A percentile compares a stretch with the other conserved stretches of the same genome.
These are phyloP conservation scores for Anhinga rufa DNA, from an alignment of 2,113 vertebrate species.

Conservation along the genomic window DNA sequence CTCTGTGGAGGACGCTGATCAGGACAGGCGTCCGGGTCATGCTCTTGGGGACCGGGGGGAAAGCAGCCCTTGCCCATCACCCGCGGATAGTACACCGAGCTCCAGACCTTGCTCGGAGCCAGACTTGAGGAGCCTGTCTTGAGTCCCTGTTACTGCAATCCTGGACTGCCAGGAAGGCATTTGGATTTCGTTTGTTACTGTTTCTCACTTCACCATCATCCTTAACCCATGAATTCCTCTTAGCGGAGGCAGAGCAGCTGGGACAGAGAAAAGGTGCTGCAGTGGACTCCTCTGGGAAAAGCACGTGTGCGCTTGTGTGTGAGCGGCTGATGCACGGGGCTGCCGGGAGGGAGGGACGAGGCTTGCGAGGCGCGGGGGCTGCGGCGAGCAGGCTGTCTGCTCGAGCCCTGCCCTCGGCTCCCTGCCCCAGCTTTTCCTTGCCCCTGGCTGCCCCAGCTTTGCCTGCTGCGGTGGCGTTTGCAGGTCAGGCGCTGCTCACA, in stretches of 20 bases:
- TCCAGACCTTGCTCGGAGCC: background rate
- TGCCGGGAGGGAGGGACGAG: background rate
- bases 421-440: background rate
- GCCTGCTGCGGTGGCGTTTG: background rate
- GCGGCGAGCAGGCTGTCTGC: background rate
- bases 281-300: background rate
- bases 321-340: background rate
- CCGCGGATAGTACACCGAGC: background rate
- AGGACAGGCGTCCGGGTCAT: background rate
- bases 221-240: constrained; percentile 34
- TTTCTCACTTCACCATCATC: constrained; percentile 52
- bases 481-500: background rate
- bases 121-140: constrained; percentile 24
- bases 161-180: background rate
- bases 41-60: background rate
- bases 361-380: fast-evolving
- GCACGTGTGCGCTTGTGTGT: fast-evolving
- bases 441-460: fast-evolving
- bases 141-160: background rate
- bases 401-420: background rate
- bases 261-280: background rate
- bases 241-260: background rate
- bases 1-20: background rate
- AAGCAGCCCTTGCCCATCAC: background rate
- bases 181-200: background rate